These are phyloP conservation scores for Chroicocephalus ridibundus DNA, from an alignment of 2,113 vertebrate species.

Conservation along the genomic window DNA sequence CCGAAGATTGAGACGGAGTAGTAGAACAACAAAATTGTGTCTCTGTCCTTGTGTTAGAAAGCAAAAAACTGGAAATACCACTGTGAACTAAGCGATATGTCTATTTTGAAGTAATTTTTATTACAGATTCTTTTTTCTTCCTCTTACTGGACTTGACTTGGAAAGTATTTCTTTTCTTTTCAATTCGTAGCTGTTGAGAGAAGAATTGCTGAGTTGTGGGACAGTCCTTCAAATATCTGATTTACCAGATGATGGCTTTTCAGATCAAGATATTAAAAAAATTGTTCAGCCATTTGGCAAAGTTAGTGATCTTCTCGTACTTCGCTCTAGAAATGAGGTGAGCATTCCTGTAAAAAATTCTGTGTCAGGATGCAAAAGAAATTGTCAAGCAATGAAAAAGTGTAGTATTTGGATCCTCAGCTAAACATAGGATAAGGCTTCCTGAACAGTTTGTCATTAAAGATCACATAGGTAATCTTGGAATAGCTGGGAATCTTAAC, in stretches of 20 bases:
- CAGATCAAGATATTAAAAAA: constrained; percentile 77
- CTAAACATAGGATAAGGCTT: background rate
- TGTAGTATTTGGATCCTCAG: too few relatives aligned
- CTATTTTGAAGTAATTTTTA: background rate
- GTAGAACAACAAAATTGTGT: background rate
- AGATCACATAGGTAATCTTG: background rate
- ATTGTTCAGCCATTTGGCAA: constrained; percentile 80
- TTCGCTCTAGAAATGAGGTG: constrained; percentile 79
- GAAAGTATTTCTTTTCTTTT: background rate
- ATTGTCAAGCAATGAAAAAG: too few relatives aligned
- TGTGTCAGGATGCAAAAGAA: background rate
- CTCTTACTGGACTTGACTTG: background rate
- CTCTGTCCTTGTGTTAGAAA: background rate
- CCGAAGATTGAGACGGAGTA: background rate
- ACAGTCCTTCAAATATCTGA: constrained; percentile 75
- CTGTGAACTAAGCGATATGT: too few relatives aligned
- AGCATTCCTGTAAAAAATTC: background rate
- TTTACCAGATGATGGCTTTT: constrained; percentile 73
- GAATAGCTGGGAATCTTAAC: background rate
- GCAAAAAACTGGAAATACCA: background rate
- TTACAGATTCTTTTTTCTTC: background rate
- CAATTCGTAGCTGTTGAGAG: constrained; percentile 46
- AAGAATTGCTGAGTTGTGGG: constrained; percentile 56
- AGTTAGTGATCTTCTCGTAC: constrained; percentile 74
- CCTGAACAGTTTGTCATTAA: background rate